Evolutionary conservation across 37 sponge, comb jelly and placozoan species (phyloP), one percentile per base, ranked within the genome.

Genomic region (Bolinopsis microptera): DNA sequence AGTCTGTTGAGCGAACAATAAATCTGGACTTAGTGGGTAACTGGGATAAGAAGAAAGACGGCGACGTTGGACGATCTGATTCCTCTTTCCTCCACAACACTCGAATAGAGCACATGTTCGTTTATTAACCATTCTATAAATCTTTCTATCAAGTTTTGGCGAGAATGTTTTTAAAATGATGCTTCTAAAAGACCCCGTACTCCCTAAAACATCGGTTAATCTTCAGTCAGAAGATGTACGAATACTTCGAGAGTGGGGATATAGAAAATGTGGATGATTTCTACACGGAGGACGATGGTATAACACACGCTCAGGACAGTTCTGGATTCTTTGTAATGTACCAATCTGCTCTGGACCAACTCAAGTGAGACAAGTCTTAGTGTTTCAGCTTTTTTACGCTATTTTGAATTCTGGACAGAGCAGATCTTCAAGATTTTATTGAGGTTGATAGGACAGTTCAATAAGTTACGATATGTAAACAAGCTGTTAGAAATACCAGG

Each of bases 31-130:
- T 86, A 30, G 41, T 38, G 8, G 90, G 90, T 9, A 86, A 40
- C 31, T 86, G 90, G 90, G 90, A 86, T 34, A 86, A 86, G 61
- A 86, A 86, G 61, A 86, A 86, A 27, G 90, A 86, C 61, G 90
- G 90, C 3, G 90, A 86, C 23, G 39, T 86, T 48, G 90, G 90
- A 0, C 1, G 90, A 40, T 33, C 18, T 28, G 90, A 86, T 27
- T 86, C 90, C 90, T 86, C 90, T 23, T 86, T 86, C 30, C 41
- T 86, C 8, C 90, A 86, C 90, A 86, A 86, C 30, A 86, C 90
- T 27, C 90, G 90, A 39, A 86, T 86, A 8, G 90, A 86, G 24
- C 90, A 86, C 31, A 86, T 86, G 90, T 86, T 39, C 9, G 90
- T 82, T 32, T 35, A 32, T 35, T 82, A n/a, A 30, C 13, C 74